Base-by-base conservation (phyloP, 2,888 invertebrate species). In the Theretra japonica region DNA sequence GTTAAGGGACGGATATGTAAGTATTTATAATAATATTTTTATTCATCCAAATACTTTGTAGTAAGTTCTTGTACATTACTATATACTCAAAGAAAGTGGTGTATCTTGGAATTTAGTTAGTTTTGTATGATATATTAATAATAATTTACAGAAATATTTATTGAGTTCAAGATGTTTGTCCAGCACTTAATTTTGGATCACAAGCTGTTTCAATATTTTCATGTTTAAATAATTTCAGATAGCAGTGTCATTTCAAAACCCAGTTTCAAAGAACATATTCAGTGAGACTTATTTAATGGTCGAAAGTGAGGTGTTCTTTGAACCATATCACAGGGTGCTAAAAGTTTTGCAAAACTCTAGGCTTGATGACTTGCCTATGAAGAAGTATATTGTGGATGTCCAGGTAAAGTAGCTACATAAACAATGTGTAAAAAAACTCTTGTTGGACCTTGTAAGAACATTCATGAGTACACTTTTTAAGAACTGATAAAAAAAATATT, bases 281-380 rank as follows among this genome's bases (percentile, higher is more conserved):
- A 84, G 88, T 0, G 86, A 90, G 74, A 76, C 88, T 0, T 95
- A 95, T 74, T 81, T 95, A 0, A 97, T 98, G 97, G 95, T 97
- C 2, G 97, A 98, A 85, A 96, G 97, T 70, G 96, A 96, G 70
- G 96, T 97, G 0, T 98, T 96, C 86, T 97, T 98, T 84, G 98
- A 98, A 82, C 97, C 98, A 0, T 98, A 98, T 83, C 95, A 96
- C 75, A 96, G 97, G 82, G 97, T 97, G 0, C 90, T 97, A 70
- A 95, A 94, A 77, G 97, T 96, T n/a, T 84, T 98, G 33, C 95
- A 97, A 81, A 88, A 88, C 0, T 95, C 96, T 70, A 88, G 90
- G 58, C 81, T 91, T 28, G 89, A 95, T 7, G 92, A 94, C 41
- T 95, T 97, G 79, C 97, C 97, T 0, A 95, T 97, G 95, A 91